Conservation (phyloP, 1,140 invertebrate species). For the Drosophila sturtevanti region DNA sequence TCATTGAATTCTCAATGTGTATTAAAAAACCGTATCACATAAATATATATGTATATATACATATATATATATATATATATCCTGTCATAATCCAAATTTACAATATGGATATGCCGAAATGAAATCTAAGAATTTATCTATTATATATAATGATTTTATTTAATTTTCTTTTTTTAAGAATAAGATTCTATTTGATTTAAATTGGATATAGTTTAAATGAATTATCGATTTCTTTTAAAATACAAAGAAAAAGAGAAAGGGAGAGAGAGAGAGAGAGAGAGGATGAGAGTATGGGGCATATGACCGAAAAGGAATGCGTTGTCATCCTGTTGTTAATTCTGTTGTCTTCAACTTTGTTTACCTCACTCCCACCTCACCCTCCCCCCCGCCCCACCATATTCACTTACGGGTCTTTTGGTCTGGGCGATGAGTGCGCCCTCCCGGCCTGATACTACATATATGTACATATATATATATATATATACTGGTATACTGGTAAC, state of each 20-base stretch:
- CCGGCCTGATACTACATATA: not conserved
- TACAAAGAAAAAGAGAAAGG: not conserved
- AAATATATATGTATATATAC: not conserved
- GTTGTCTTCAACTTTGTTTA: constrained; percentile 44
- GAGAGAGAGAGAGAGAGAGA: not conserved
- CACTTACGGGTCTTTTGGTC: not conserved
- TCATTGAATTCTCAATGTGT: constrained; percentile 53
- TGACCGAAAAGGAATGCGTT: constrained; percentile 24
- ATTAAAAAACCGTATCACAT: constrained; percentile 28
- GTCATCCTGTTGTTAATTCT: constrained; percentile 52
- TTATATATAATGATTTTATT: not conserved
- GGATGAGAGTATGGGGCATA: not conserved
- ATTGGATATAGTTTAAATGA: too few relatives aligned
- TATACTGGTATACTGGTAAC: not conserved
- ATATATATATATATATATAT: constrained; percentile 22
- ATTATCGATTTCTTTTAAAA: too few relatives aligned
- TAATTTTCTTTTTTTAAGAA: too few relatives aligned
- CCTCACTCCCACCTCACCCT: not conserved
- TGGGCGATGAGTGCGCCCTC: constrained; percentile 2
- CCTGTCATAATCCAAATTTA: not conserved
- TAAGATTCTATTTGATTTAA: too few relatives aligned
- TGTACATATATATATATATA: too few relatives aligned
- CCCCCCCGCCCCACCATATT: too few relatives aligned
- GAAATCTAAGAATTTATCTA: too few relatives aligned
- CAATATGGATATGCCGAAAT: too few relatives aligned